Evolutionary conservation across 1,140 invertebrate genomes (phyloP).

Genomic region (Coptotermes formosanus): DNA sequence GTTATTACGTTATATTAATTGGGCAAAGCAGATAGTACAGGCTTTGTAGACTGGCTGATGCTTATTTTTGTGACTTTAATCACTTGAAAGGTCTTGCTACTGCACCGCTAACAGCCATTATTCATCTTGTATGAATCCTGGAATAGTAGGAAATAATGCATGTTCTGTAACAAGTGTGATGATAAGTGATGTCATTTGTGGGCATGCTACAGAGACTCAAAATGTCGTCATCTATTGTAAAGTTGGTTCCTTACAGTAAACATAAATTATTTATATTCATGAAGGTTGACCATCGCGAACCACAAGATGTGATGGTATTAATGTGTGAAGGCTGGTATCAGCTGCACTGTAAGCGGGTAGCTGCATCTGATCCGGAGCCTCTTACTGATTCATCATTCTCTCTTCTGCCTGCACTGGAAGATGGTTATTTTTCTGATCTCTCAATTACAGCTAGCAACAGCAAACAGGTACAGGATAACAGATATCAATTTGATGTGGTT

Average conservation of each 20-base stretch:
- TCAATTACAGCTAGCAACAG: constrained; percentile 53
- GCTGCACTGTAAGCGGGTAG: constrained; percentile 59
- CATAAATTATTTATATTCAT: background rate
- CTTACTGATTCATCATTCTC: constrained; percentile 54
- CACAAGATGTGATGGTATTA: constrained; percentile 56
- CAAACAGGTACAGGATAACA: constrained; percentile 49
- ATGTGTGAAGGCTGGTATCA: constrained; percentile 64
- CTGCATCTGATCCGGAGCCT: constrained; percentile 41
- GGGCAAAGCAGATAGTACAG: too few relatives aligned
- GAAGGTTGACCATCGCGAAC: constrained; percentile 50
- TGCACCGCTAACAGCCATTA: too few relatives aligned
- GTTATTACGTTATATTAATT: too few relatives aligned
- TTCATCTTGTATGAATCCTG: too few relatives aligned
- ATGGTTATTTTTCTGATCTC: constrained; percentile 64
- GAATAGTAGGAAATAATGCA: too few relatives aligned
- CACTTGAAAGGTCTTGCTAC: too few relatives aligned
- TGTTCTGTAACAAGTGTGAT: too few relatives aligned
- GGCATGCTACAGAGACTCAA: too few relatives aligned
- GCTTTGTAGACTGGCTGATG: too few relatives aligned
- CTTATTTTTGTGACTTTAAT: too few relatives aligned
- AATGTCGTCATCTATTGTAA: background rate
- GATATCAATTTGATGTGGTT: too few relatives aligned
- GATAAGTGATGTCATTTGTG: too few relatives aligned
- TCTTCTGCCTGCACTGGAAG: constrained; percentile 60
- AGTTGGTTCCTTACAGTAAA: background rate